phyloP scores from a whole-genome alignment of 2,113 vertebrate genomes.

The Bothrops jararaca region DNA sequence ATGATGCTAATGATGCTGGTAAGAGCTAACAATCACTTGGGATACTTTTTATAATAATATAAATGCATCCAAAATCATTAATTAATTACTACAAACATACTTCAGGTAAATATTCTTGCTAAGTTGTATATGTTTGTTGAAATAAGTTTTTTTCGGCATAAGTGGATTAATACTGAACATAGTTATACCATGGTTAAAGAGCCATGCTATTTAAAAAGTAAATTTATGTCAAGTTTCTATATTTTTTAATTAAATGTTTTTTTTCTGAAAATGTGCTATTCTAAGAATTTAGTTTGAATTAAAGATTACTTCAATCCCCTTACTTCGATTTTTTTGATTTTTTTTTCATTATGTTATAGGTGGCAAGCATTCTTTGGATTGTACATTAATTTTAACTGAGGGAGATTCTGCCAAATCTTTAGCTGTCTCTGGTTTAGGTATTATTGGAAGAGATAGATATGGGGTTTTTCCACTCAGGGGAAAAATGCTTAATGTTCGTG shows the following conservation, averaged over 20 bases:
- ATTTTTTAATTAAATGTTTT: neutral
- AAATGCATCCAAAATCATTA: neutral
- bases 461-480: conserved; percentile 96
- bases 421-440: conserved; percentile 93
- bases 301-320: fast-evolving
- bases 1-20: conserved; percentile 98
- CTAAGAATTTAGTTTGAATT: neutral
- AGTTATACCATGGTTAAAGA: neutral
- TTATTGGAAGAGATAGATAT: conserved; percentile 93
- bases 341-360: conserved; percentile 68
- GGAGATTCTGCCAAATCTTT: conserved; percentile 97
- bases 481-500: conserved; percentile 97
- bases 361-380: conserved; percentile 95
- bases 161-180: neutral
- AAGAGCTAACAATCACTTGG: conserved; percentile 47
- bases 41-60: neutral
- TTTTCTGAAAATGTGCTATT: neutral
- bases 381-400: conserved; percentile 95
- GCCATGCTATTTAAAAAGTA: neutral
- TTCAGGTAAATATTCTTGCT: neutral
- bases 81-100: neutral
- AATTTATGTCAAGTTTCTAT: neutral
- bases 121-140: neutral
- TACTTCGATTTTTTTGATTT: conserved; percentile 18
- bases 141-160: neutral